Evolutionary conservation across 2,888 invertebrate species (phyloP).

Genomic region (Serrognathus titanus): DNA sequence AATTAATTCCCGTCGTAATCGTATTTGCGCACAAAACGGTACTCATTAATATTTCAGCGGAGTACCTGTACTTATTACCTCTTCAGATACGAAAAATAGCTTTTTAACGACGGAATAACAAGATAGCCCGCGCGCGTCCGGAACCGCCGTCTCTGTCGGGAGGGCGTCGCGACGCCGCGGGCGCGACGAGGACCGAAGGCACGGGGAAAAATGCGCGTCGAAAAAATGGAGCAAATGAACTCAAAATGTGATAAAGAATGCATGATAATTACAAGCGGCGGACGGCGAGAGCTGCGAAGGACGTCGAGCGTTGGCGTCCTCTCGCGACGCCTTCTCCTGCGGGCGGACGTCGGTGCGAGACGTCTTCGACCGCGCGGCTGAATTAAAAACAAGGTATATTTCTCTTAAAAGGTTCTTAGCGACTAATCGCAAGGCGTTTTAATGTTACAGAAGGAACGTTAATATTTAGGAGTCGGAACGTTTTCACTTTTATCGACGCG

Average conservation of each 20-base stretch:
- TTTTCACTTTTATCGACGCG: too few species aligned
- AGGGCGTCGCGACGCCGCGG: not conserved
- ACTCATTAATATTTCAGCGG: slow-evolving; percentile 12
- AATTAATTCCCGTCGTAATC: too few species aligned
- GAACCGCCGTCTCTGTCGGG: not conserved
- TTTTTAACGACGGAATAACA: slow-evolving; percentile 23
- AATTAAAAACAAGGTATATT: slow-evolving; percentile 44
- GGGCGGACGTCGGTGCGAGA: slow-evolving; percentile 17
- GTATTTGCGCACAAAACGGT: not conserved
- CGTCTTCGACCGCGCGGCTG: slow-evolving; percentile 31
- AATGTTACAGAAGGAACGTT: too few species aligned
- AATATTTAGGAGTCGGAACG: too few species aligned
- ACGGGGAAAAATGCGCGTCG: slow-evolving; percentile 6
- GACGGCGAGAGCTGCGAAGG: slow-evolving; percentile 6
- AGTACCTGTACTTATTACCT: slow-evolving; percentile 12
- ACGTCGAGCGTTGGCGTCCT: not conserved
- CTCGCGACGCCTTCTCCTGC: not conserved
- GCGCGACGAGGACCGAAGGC: not conserved
- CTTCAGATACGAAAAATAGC: slow-evolving; percentile 20
- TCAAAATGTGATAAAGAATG: slow-evolving; percentile 45
- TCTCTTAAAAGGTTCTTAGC: slow-evolving; percentile 35
- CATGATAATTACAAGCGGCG: slow-evolving; percentile 40
- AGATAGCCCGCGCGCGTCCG: slow-evolving; percentile 9
- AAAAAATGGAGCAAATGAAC: slow-evolving; percentile 30
- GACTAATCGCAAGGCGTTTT: slow-evolving; percentile 6